Evolutionary conservation across 2,888 invertebrate species (phyloP), one percentile per base, ranked within the genome.

Genomic region (Noctuana brunneofusca): DNA sequence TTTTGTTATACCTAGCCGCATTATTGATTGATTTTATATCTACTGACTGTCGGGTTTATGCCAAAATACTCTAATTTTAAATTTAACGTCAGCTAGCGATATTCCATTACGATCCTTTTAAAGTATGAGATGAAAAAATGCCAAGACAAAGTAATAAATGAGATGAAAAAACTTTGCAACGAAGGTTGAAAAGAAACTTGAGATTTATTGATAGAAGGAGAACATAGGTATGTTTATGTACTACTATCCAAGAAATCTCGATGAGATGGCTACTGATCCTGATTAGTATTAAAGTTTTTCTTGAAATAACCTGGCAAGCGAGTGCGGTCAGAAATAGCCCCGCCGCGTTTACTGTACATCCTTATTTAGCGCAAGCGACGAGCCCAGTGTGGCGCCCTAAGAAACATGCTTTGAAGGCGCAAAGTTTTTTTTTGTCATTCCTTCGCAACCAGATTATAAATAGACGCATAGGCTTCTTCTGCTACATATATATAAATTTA

Each of bases 351-450:
- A 54, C 60, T 48, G 54, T 60, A 60, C 22, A 48, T 48, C 60
- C 60, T 60, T 60, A 60, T 60, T 60, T 60, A 60, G 54, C 54
- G 35, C 38, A 60, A 43, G 35, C 18, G 48, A 35, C 60, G 53
- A 43, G 57, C 46, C 18, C 6, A 41, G 48, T 48, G 43, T 35
- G 53, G 54, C 53, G 60, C 53, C 54, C 48, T 59, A 35, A 60
- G 59, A 53, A 48, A 60, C 54, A 54, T 54, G 60, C 60, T 53
- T 35, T 48, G 46, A 18, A 54, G 43, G 18, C 60, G 52, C 38
- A 38, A 27, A 35, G 53, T 60, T 60, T 60, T 60, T 60, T 60
- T 60, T 60, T 60, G 46, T 38, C 54, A 60, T 60, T 60, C 60
- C 60, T 24, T 0, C 43, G 53, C 54, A 54, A 18, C 60, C 48